Base-by-base conservation (phyloP, 2,888 invertebrate genomes). In the Acanthacorydalis orientalis region DNA sequence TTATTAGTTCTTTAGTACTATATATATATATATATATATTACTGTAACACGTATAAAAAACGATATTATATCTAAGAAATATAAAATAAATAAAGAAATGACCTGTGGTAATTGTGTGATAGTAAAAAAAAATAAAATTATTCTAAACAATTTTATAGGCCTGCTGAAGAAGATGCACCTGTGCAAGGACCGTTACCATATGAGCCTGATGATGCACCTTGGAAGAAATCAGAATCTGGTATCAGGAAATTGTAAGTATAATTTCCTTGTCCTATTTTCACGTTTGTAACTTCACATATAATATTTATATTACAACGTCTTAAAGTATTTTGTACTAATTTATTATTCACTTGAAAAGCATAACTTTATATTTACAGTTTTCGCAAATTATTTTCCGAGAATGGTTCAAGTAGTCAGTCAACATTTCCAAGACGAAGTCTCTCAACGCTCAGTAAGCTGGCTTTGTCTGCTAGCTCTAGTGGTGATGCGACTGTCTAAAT, bases 181-280 rank as follows among this genome's bases (percentile, higher is more conserved):
- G 96, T 97, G 1, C 93, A 97, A 65, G 97, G 97, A 4, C 97
- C 97, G 1, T 72, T 97, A 57, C 96, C 96, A 31, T 84, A 83
- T 47, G 97, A 97, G 65, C 97, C 97, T 0, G 91, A 92, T 59
- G 96, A 97, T 69, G 96, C 96, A 49, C 93, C 93, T 0, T 92
- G 91, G 86, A 89, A 89, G 64, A 79, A 76, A 59, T 73, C 80
- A 34, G 85, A 89, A 67, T 88, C 89, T 52, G 89, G 90, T 40
- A 89, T 90, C 59, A 75, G 89, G 60, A 88, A 86, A 75, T 87
- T 90, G 90, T 90, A 73, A 78, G 84, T 78, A 45, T 15, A 42
- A 37, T 14, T 45, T 44, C 37, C 45, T 37, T 23, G 23, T 23
- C 6, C 6, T 2, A 23, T 23, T 23, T 23, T 23, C 23, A 23